These are phyloP conservation scores for Campoletis raptor DNA, from an alignment of 2,888 invertebrate species.

Conservation along the genomic window DNA sequence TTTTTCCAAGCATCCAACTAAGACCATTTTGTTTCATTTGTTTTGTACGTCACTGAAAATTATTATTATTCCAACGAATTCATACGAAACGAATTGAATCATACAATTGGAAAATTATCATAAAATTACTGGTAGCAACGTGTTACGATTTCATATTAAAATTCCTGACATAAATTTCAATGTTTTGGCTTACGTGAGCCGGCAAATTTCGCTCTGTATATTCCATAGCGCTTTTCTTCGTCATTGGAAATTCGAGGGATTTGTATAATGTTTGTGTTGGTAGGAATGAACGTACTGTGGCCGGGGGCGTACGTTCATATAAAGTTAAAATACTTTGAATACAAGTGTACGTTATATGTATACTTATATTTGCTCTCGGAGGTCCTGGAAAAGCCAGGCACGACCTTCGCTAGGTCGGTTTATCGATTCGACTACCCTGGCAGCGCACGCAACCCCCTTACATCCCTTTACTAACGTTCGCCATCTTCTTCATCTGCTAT, in stretches of 20 bases:
- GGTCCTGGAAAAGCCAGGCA: conserved; percentile 66
- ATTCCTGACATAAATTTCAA: neutral
- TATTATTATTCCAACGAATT: too few species aligned
- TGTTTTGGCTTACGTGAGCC: neutral
- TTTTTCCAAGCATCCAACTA: too few species aligned
- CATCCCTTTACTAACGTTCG: conserved; percentile 39
- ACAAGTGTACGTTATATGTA: conserved; percentile 1
- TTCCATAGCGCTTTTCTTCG: conserved; percentile 15
- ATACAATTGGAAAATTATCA: too few species aligned
- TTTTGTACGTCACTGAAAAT: too few species aligned
- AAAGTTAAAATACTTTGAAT: conserved; percentile 36
- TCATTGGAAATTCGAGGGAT: conserved; percentile 52
- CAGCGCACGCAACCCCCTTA: conserved; percentile 66
- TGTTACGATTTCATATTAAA: too few species aligned
- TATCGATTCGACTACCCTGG: conserved; percentile 63
- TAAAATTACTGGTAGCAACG: too few species aligned
- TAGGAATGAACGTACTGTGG: conserved; percentile 6
- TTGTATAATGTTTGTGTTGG: conserved; percentile 35
- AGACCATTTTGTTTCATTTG: too few species aligned
- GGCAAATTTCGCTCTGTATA: neutral
- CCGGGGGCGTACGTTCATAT: conserved; percentile 2
- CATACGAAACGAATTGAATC: too few species aligned
- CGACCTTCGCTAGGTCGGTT: conserved; percentile 66
- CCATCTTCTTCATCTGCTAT: conserved; percentile 5
- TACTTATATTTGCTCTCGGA: conserved; percentile 20